Base-by-base conservation (phyloP, 35 echinoderm and acorn worm species). In the Stichopus chloronotus region DNA sequence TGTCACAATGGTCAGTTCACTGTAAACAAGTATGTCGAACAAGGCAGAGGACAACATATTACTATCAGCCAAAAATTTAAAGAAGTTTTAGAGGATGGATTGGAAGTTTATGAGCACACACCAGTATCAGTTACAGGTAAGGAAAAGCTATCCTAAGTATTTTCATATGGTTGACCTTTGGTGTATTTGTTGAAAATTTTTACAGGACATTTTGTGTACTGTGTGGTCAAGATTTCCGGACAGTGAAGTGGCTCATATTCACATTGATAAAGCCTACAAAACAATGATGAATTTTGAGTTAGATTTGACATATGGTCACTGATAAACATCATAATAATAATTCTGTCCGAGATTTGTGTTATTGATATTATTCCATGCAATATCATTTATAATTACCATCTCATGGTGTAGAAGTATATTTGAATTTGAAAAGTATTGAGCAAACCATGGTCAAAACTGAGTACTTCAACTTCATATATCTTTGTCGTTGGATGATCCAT, bases 1-100 rank as follows among this genome's bases (percentile, higher is more conserved):
- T 85, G 56, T 58, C 24, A 59, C 55, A 85, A 85, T 12, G 19
- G 82, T 4, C 82, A 85, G 82, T 85, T 85, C 57, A 13, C 58
- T 58, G 21, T 85, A 23, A 20, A 53, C 19, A 85, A 85, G 16
- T 85, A 58, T 85, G 82, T 85, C 20, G 82, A 85, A 58, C 16
- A 58, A 85, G 82, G 82, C 58, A 5, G 13, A 58, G 82, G 82
- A 8, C 82, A 55, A 19, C 82, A 85, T 85, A 5, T 6, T 58
- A 85, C 82, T 14, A 58, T 59, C 9, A 85, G 58, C 19, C 9
- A 59, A 85, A 56, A 85, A 25, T 85, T 85, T 59, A 53, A 85
- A 58, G 82, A 85, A 22, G 22, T 85, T 25, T 58, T 85, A 56
- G 9, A 85, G 16, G 82, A 85, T 58, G 82, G 55, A 20, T 58